Base-by-base conservation (phyloP, 2,113 vertebrate species). In the Anolis carolinensis region DNA sequence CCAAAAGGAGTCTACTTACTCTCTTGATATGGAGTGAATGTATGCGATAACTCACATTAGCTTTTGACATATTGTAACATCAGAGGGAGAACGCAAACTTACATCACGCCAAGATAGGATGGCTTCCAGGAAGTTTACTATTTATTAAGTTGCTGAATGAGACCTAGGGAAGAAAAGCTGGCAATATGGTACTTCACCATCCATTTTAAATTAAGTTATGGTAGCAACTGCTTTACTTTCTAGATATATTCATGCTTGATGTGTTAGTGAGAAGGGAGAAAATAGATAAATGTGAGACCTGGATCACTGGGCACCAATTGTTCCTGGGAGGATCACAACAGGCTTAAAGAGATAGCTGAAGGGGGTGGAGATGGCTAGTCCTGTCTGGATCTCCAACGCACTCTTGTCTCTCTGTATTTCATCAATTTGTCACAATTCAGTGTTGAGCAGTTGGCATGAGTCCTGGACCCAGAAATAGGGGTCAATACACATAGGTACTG, bases 1-100 rank as follows among this genome's bases (percentile, higher is more conserved):
- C 71, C 72, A 81, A 84, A 79, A 63, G 68, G 83, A 89, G 63
- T 52, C 75, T 27, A 74, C 0, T 0, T 76, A 83, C 65, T 10
- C n/a, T 7, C 0, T 89, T 87, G 87, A 62, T 79, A 48, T 68
- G 67, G 34, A 71, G 30, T 88, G 80, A 89, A 82, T 92, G 75
- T 48, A 3, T 16, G 13, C 21, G 87, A 65, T 73, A 91, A 88
- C 59, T 91, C 52, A 84, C 83, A 88, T 76, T 89, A 86, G 79
- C 32, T 79, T n/a, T 23, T 75, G 82, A 86, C 77, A 83, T 14
- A 39, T 18, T 82, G 63, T 82, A 70, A 20, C 5, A 77, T 85
- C 86, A 55, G 34, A 59, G 59, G 88, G 32, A 82, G 44, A 86
- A 82, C 0, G 30, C 20, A 83, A 5, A 27, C 39, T 27, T 87